Conservation (phyloP, 2,888 invertebrate genomes). For the Rhabditoides inermis region DNA sequence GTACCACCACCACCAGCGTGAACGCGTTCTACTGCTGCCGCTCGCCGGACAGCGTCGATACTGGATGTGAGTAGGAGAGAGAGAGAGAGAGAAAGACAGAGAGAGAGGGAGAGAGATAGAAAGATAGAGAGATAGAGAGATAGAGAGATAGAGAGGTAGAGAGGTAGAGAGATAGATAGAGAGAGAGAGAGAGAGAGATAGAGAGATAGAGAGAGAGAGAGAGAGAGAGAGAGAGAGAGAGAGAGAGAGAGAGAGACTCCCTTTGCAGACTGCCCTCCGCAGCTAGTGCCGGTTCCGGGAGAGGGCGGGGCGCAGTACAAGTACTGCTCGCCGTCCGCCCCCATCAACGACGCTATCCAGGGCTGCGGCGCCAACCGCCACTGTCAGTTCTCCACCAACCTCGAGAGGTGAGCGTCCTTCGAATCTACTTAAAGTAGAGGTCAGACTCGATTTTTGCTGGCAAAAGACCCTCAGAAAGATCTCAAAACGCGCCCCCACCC, state of each 20-base stretch:
- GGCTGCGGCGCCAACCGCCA: constrained; percentile 50
- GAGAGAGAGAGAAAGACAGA: no score
- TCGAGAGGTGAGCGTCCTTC: constrained; percentile 28
- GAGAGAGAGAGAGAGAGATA: no score
- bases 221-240: no score
- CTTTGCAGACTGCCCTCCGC: constrained; percentile 48
- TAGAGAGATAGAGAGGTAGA: no score
- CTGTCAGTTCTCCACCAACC: constrained; percentile 48
- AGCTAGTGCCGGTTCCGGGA: constrained; percentile 50
- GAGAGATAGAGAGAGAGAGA: no score
- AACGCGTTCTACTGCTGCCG: constrained; percentile 52
- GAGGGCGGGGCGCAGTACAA: constrained; percentile 47
- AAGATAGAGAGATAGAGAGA: no score
- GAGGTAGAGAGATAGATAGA: no score
- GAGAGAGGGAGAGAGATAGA: no score
- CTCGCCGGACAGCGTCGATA: constrained; percentile 48
- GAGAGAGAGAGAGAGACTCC: no score
- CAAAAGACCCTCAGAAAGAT: neutral
- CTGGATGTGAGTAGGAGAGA: constrained; percentile 48
- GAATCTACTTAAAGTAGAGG: no score
- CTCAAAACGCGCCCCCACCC: neutral
- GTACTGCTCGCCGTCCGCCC: constrained; percentile 48
- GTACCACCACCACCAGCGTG: constrained; percentile 45
- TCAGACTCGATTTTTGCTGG: no score
- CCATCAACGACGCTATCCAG: constrained; percentile 47